Evolutionary conservation across 2,113 vertebrate species (phyloP), one percentile per base, ranked within the genome.

Genomic region (Trichechus manatus): DNA sequence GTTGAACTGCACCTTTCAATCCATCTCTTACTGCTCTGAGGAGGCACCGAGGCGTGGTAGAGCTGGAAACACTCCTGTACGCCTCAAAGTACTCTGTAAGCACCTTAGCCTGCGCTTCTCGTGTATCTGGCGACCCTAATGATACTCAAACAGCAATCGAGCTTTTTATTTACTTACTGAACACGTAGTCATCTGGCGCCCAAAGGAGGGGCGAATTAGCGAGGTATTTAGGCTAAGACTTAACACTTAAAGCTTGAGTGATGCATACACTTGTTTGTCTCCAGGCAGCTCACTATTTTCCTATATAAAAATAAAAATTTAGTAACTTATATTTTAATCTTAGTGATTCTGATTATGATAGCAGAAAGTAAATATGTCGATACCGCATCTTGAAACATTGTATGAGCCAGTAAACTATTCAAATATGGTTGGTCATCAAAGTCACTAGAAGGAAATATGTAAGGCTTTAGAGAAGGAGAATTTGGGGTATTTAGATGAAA

Each of bases 1-100:
- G 82, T 61, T 27, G 70, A 81, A 63, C 44, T 74, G 25, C 25
- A 42, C 88, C 66, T 78, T 95, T 82, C 85, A 78, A 10, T 90
- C 88, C 36, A 20, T 78, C 90, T 75, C 82, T 25, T 14, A 1
- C 20, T 1, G 6, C 77, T 61, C 3, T 9, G 70, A 85, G 70
- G 68, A 13, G 13, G 64, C 44, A 5, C 44, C 0, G 9, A 85
- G 92, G 80, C 90, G 17, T 68, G 15, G 25, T 6, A 44, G 36
- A 77, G 68, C 77, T 27, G 19, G 79, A 64, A 70, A 80, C 61
- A 33, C 87, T 64, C 91, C 4, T 0, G 25, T 59, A 50, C 92
- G 75, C 78, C 10, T 50, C 75, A 9, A 27, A 86, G 91, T 47
- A 13, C 5, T 15, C 50, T 61, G 29, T 82, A 68, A 72, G 72